phyloP scores from a whole-genome alignment of 2,888 invertebrate genomes.

The Leucoptera coffeella region DNA sequence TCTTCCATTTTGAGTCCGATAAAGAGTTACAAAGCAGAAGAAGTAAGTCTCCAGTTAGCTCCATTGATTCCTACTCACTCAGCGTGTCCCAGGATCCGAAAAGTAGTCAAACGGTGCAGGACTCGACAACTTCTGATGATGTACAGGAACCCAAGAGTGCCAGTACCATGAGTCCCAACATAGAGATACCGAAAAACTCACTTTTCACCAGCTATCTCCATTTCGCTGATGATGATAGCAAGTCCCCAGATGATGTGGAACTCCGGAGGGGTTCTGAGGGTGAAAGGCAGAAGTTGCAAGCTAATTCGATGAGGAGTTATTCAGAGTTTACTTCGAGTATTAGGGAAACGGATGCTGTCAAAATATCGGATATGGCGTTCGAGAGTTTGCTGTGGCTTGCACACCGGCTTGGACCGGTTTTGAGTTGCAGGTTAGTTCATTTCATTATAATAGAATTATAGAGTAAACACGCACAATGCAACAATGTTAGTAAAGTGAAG shows the following conservation, averaged over 20 bases:
- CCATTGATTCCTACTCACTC: conserved; percentile 27
- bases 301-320: conserved; percentile 15
- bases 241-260: conserved; percentile 13
- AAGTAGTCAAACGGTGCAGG: conserved; percentile 17
- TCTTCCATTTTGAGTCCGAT: conserved; percentile 43
- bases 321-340: conserved; percentile 11
- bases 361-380: conserved; percentile 77
- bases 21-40: conserved; percentile 33
- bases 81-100: conserved; percentile 18
- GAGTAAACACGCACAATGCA: too few species aligned
- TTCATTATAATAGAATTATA: too few species aligned
- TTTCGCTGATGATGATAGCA: conserved; percentile 27
- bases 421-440: too few species aligned
- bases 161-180: conserved; percentile 13
- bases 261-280: conserved; percentile 11
- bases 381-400: conserved; percentile 89
- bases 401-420: conserved; percentile 87
- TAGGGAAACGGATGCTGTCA: conserved; percentile 8
- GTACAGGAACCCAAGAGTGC: conserved; percentile 23
- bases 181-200: conserved; percentile 14
- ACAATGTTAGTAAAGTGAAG: too few species aligned
- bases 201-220: conserved; percentile 46
- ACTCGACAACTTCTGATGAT: conserved; percentile 35
- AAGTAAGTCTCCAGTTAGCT: conserved; percentile 39
- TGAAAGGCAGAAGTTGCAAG: conserved; percentile 15